Conservation (phyloP, 2,113 vertebrate species). For the Lophotis ruficrista region DNA sequence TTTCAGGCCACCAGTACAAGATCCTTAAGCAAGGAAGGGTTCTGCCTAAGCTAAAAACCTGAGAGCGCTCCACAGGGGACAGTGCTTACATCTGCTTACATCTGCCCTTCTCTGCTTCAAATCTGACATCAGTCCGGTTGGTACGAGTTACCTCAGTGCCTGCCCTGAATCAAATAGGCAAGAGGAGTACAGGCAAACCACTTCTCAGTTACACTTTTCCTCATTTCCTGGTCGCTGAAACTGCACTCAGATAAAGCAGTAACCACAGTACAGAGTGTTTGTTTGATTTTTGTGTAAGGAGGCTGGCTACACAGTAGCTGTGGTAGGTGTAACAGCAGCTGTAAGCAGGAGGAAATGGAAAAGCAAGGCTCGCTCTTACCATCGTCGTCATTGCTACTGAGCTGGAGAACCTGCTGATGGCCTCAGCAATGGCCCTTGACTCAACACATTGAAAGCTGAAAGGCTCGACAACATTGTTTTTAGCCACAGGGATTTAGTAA, state of each 20-base stretch:
- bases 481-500: not conserved
- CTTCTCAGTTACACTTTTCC: not conserved
- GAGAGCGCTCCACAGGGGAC: not conserved
- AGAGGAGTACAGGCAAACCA: not conserved
- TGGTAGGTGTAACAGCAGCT: not conserved
- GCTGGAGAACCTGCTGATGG: not conserved
- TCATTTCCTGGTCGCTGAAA: not conserved
- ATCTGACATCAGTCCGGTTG: not conserved
- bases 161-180: not conserved
- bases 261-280: not conserved
- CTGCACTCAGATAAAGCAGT: not conserved
- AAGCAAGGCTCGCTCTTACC: not conserved
- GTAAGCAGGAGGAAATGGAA: not conserved
- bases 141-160: not conserved
- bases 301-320: not conserved
- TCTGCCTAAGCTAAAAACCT: not conserved
- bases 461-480: not conserved
- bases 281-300: not conserved
- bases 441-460: not conserved
- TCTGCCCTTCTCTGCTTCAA: not conserved
- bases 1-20: not conserved
- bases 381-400: not conserved
- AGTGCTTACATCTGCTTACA: not conserved
- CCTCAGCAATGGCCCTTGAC: not conserved
- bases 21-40: not conserved